These are phyloP conservation scores for Myotis planiceps DNA, from an alignment of 2,797 vertebrate species.

Conservation along the genomic window DNA sequence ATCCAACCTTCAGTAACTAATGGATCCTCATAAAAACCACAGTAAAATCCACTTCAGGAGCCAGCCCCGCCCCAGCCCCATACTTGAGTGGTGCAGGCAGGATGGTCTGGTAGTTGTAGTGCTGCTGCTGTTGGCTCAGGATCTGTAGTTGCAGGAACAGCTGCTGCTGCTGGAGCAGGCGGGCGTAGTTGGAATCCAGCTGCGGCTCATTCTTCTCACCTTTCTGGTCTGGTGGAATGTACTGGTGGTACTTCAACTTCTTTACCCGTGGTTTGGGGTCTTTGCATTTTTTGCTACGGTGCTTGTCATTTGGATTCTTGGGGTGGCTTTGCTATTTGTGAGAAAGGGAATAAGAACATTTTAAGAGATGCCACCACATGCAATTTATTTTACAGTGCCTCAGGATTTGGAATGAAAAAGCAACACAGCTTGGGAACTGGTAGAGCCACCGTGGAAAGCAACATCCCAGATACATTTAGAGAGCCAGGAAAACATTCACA, in stretches of 20 bases:
- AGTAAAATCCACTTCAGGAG: rapidly evolving
- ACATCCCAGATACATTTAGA: background rate
- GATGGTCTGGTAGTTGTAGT: slow-evolving; percentile 94
- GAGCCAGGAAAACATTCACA: background rate
- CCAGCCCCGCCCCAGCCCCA: slow-evolving; percentile 66
- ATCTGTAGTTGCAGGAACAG: slow-evolving; percentile 99
- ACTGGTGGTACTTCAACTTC: slow-evolving; percentile 99
- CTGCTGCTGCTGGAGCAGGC: slow-evolving; percentile 96
- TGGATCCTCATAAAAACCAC: background rate
- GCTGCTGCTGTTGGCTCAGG: slow-evolving; percentile 95
- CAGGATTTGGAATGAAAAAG: background rate
- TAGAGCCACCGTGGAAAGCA: background rate
- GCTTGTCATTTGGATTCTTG: slow-evolving; percentile 92
- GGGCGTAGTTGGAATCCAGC: slow-evolving; percentile 96
- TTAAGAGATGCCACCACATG: background rate
- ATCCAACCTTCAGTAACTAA: background rate
- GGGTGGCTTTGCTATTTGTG: slow-evolving; percentile 93
- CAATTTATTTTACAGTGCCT: background rate
- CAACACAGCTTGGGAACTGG: background rate
- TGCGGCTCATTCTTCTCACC: slow-evolving; percentile 92
- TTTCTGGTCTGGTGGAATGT: slow-evolving; percentile 98
- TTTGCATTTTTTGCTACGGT: slow-evolving; percentile 95
- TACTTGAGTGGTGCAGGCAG: slow-evolving; percentile 94
- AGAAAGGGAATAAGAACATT: slow-evolving; percentile 74
- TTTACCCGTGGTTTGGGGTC: slow-evolving; percentile 95